Base-by-base conservation (phyloP, 2,113 vertebrate species). In the Chionomys nivalis region DNA sequence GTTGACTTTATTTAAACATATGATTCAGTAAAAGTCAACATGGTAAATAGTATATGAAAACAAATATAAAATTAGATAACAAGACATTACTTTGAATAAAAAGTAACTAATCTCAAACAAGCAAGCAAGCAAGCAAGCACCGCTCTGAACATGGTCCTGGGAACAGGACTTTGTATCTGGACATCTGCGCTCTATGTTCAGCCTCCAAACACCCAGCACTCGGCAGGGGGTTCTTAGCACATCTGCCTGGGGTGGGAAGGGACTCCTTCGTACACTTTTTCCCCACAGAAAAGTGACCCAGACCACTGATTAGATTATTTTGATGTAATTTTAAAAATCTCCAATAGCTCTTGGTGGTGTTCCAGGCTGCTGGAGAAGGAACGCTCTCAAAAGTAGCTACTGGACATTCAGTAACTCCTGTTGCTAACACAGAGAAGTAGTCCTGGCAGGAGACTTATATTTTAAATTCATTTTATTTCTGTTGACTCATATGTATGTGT, bases 251-350 rank as follows among this genome's bases (percentile, higher is more conserved):
- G 10, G 7, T 39, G 63, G 23, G 61, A 83, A 52, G 42, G 73
- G 39, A 78, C 42, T 81, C n/a, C 19, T 36, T 85, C 87, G 6
- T 92, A 87, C 14, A 66, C 78, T 75, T 90, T 49, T 85, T 94
- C 94, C 93, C 95, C 39, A 66, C 49, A 85, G 79, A 63, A 73
- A 96, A 92, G 66, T 33, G 94, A 66, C 76, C 89, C 33, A 89
- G 90, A 90, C 28, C 85, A 93, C 75, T 66, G 47, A 83, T 96
- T 79, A 76, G 70, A 92, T 79, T 96, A 93, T 89, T 91, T 96
- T 93, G 77, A 86, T 88, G 75, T 89, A 42, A 58, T 91, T 96
- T n/a, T 90, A 21, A 63, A 86, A 86, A 86, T n/a, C 11, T 6
- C 63, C 66, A 82, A 73, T 93, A 78, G 66, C 58, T 88, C n/a